Evolutionary conservation across 1,140 invertebrate genomes (phyloP).

Genomic region (Goniozus legneri): DNA sequence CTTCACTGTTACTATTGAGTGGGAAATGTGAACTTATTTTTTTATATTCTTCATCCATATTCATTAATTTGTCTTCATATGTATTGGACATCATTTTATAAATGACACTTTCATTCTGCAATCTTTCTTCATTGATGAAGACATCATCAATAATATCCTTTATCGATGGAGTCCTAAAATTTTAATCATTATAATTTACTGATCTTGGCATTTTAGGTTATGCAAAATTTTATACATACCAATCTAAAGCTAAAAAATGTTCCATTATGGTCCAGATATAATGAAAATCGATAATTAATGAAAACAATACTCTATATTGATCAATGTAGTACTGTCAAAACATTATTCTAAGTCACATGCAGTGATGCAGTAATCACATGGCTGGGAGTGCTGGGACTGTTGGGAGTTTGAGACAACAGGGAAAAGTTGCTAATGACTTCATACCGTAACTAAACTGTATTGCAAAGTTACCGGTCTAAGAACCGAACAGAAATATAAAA

Average conservation of each 20-base stretch:
- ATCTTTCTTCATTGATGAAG: constrained; percentile 28
- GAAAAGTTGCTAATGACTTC: too few relatives aligned
- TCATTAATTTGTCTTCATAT: constrained; percentile 26
- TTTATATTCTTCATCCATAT: constrained; percentile 24
- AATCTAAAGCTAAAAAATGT: neutral
- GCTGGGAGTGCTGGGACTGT: too few relatives aligned
- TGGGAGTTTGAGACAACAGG: too few relatives aligned
- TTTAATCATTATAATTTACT: neutral
- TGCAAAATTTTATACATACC: neutral
- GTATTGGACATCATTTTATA: constrained; percentile 22
- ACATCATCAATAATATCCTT: constrained; percentile 28
- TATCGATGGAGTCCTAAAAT: constrained; percentile 25
- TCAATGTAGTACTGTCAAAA: neutral
- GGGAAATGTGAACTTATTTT: constrained; percentile 1
- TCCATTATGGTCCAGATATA: neutral
- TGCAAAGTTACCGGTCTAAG: too few relatives aligned
- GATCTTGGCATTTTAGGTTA: too few relatives aligned
- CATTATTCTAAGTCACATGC: too few relatives aligned
- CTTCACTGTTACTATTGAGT: neutral
- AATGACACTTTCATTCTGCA: constrained; percentile 27
- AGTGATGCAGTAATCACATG: too few relatives aligned
- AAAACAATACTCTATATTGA: neutral
- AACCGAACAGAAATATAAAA: too few relatives aligned
- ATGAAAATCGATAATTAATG: neutral
- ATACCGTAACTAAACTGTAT: too few relatives aligned